Evolutionary conservation across 2,113 vertebrate genomes (phyloP), one percentile per base, ranked within the genome.

Genomic region (Brachyhypopomus gauderio): DNA sequence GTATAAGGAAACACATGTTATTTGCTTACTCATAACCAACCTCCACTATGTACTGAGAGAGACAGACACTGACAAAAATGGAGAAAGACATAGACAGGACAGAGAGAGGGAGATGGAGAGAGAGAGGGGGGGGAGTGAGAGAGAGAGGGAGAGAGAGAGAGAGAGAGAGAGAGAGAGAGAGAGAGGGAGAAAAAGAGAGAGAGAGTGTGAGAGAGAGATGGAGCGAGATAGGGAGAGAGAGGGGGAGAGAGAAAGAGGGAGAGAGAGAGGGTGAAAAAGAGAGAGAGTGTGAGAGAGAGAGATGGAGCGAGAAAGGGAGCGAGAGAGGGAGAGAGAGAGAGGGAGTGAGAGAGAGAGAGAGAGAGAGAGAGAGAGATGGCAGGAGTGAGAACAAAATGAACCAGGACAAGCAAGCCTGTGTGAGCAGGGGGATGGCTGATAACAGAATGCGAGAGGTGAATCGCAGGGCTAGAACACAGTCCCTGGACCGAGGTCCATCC

Each of bases 381-480:
- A 85, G 78, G 71, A 60, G 45, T 56, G 70, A 78, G 85, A 73
- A 71, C 48, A 58, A 71, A 71, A 75, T 58, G 30, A 79, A 58
- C 11, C 62, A 82, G 52, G 75, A 69, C 60, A 58, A 79, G 75
- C 59, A 41, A 73, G 38, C 71, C 62, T 63, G 82, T 80, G 77
- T 52, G 83, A 81, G 79, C 3, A 83, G 76, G 83, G 81, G 86
- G 80, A 72, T 67, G 86, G 81, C 85, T 89, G 89, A 90, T 67
- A 78, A 71, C 5, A 55, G 45, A 67, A 9, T 5, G n/a, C n/a
- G n/a, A n/a, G 87, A 59, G 27, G 86, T 86, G 83, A 89, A 81
- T 86, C 81, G 77, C 84, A 83, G 87, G 88, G 89, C 81, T 71
- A 76, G 83, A 88, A 83, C 82, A 89, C 85, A 87, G 92, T 91